phyloP scores from a whole-genome alignment of 1,140 invertebrate genomes.

The Hermetia illucens region DNA sequence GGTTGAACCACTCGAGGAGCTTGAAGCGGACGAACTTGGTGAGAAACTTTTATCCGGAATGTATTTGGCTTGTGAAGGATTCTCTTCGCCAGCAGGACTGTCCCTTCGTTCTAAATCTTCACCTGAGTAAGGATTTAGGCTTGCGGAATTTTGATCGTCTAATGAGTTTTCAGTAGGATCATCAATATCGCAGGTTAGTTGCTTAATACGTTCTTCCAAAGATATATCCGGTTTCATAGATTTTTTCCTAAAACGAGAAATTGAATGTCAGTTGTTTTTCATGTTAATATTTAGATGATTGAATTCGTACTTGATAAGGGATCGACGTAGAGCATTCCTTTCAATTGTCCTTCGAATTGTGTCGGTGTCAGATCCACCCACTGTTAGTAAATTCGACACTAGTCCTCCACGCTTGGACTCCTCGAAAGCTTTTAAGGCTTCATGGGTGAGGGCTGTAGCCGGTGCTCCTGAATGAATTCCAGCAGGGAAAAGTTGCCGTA shows the following conservation, averaged over 20 bases:
- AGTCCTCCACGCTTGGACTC: conserved; percentile 43
- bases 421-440: conserved; percentile 47
- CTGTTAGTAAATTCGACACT: conserved; percentile 24
- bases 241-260: conserved; percentile 27
- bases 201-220: conserved; percentile 62
- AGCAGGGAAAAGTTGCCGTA: conserved; percentile 54
- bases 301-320: conserved; percentile 47
- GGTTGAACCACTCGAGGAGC: conserved; percentile 34
- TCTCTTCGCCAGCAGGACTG: conserved; percentile 38
- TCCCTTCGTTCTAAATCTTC: conserved; percentile 33
- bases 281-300: too few relatives aligned
- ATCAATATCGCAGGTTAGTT: conserved; percentile 66
- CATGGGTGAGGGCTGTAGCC: conserved; percentile 41
- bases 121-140: too few relatives aligned
- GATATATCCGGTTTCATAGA: conserved; percentile 44
- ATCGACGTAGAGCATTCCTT: conserved; percentile 52
- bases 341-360: conserved; percentile 51
- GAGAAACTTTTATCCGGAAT: conserved; percentile 37
- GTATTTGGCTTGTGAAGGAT: conserved; percentile 27
- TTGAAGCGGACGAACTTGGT: conserved; percentile 36
- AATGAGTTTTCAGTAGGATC: conserved; percentile 29
- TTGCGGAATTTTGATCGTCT: too few relatives aligned
- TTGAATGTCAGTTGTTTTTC: neutral
- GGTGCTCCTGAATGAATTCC: conserved; percentile 41
- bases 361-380: conserved; percentile 37